Evolutionary conservation across 1,140 invertebrate genomes (phyloP).

Genomic region (Wasmannia auropunctata): DNA sequence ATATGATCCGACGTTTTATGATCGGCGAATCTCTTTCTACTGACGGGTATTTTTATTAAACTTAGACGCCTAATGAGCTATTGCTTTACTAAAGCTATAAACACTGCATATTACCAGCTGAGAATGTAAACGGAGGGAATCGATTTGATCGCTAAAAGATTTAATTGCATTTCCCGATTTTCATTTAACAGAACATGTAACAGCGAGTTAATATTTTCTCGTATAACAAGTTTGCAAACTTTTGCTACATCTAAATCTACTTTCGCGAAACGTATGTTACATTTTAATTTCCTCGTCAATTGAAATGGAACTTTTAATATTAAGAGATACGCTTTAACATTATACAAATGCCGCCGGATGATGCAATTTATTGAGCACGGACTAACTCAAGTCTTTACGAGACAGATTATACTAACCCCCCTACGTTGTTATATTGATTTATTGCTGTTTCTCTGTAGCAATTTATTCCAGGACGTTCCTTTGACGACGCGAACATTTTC

Average conservation of each 20-base stretch:
- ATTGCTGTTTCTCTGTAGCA: background rate
- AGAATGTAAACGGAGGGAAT: background rate
- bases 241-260: background rate
- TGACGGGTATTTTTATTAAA: conserved; percentile 16
- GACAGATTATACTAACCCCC: background rate
- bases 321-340: background rate
- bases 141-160: background rate
- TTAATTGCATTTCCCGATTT: background rate
- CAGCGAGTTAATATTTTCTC: background rate
- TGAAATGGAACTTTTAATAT: background rate
- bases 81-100: background rate
- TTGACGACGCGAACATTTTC: background rate
- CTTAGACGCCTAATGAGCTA: background rate
- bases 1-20: conserved; percentile 62
- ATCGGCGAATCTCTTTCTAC: conserved; percentile 30
- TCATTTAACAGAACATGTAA: background rate
- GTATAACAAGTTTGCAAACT: background rate
- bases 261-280: background rate
- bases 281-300: background rate
- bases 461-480: background rate
- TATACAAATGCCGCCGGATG: background rate
- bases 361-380: background rate
- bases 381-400: background rate
- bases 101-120: background rate
- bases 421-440: background rate